A percentile compares a stretch with the other conserved stretches of the same genome.
phyloP scores from a whole-genome alignment of 1,140 invertebrate species.

The Pararge aegeria region DNA sequence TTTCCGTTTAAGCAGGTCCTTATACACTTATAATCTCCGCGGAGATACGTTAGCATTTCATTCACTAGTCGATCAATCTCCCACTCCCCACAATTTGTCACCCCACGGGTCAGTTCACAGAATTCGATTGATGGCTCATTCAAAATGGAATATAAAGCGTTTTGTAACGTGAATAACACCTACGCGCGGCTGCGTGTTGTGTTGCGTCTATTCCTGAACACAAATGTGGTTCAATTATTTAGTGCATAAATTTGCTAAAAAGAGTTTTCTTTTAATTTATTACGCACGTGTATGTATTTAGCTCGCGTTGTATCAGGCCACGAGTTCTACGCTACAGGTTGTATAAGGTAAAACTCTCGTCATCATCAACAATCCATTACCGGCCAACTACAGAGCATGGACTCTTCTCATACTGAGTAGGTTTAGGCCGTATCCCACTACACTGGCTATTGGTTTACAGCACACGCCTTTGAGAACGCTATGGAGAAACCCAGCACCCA shows the following conservation, averaged over 20 bases:
- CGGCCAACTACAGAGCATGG: no score
- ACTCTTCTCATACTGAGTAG: no score
- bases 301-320: no score
- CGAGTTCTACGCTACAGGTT: no score
- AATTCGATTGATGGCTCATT: conserved; percentile 7
- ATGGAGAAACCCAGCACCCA: no score
- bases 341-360: no score
- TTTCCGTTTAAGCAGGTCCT: not conserved
- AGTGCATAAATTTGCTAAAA: not conserved
- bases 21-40: conserved; percentile 2
- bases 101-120: conserved; percentile 10
- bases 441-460: no score
- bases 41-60: not conserved
- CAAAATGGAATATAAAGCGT: not conserved
- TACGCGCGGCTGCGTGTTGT: not conserved
- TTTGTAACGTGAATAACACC: not conserved
- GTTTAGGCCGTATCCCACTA: no score
- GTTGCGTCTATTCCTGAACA: not conserved
- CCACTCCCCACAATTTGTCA: conserved; percentile 14
- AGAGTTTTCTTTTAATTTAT: no score
- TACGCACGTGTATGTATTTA: no score
- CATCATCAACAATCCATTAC: no score
- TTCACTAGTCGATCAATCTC: conserved; percentile 13
- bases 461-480: no score
- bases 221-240: not conserved